Percentiles rank a stretch among this genome's conserved stretches.
Conservation (phyloP, 2,113 vertebrate species). For the Manacus vitellinus region DNA sequence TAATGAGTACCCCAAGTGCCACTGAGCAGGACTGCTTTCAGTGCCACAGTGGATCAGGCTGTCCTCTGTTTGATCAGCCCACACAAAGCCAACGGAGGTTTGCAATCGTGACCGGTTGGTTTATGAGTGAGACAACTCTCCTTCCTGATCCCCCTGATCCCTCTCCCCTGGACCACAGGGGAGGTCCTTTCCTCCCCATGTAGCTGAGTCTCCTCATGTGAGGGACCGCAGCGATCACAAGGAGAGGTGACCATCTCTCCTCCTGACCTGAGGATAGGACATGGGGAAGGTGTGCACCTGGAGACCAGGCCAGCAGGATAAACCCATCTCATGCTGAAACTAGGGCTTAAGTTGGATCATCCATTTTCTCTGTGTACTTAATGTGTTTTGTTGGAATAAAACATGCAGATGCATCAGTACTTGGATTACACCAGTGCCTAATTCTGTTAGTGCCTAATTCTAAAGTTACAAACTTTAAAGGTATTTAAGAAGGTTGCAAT, state of each 20-base stretch:
- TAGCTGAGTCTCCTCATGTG: not conserved
- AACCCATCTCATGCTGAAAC: not conserved
- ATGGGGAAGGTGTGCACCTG: not conserved
- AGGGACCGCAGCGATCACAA: fast-evolving
- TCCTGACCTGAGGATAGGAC: not conserved
- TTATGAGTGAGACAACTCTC: not conserved
- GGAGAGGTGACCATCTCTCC: not conserved
- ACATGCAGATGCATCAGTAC: not conserved
- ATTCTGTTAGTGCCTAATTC: not conserved
- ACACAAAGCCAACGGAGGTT: not conserved
- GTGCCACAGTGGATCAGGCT: not conserved
- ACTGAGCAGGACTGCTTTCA: not conserved
- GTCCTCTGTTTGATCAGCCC: not conserved
- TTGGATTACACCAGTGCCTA: not conserved
- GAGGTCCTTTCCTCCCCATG: fast-evolving
- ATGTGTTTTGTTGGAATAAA: not conserved
- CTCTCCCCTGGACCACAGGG: fast-evolving
- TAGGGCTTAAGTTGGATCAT: not conserved
- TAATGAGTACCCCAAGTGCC: not conserved
- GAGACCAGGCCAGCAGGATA: not conserved
- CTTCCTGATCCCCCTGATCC: not conserved
- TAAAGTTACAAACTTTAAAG: not conserved
- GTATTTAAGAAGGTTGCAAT: not conserved
- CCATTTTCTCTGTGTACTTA: not conserved
- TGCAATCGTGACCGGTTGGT: fast-evolving